These are phyloP conservation scores for Oryzias javanicus DNA, from an alignment of 2,113 vertebrate genomes.

Conservation along the genomic window DNA sequence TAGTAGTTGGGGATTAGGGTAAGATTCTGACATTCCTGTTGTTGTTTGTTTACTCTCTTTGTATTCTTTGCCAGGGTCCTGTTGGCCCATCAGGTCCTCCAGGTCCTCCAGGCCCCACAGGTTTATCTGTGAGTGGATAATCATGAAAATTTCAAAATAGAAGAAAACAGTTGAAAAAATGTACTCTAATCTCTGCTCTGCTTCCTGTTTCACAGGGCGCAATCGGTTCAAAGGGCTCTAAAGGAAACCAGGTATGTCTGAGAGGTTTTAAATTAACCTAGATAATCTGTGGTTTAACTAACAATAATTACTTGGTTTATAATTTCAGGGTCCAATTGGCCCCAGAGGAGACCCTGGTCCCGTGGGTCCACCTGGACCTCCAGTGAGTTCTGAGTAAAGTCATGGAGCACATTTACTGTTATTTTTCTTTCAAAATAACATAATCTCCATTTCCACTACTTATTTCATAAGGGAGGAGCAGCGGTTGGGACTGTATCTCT, in stretches of 20 bases:
- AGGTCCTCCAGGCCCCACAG: constrained; percentile 86
- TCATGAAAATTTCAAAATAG: background rate
- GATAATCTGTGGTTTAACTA: background rate
- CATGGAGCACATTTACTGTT: background rate
- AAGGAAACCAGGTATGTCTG: constrained; percentile 72
- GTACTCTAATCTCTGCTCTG: background rate
- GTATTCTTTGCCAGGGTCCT: constrained; percentile 78
- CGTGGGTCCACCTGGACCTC: constrained; percentile 86
- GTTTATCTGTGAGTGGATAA: constrained; percentile 84
- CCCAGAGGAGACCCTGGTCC: constrained; percentile 89
- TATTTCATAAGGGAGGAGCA: constrained; percentile 47
- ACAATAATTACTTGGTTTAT: background rate
- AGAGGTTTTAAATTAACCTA: no score
- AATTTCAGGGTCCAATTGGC: constrained; percentile 87
- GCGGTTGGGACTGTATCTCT: constrained; percentile 57
- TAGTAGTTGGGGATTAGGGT: no score
- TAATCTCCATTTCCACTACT: background rate
- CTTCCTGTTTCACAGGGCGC: constrained; percentile 58
- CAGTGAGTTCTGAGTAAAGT: constrained; percentile 79
- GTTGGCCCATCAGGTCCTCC: constrained; percentile 81
- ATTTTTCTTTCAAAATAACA: background rate
- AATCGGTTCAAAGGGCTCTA: constrained; percentile 71
- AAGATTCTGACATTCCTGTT: background rate
- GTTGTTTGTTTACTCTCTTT: background rate
- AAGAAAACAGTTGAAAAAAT: background rate